Evolutionary conservation across 1,140 invertebrate genomes (phyloP), one percentile per base, ranked within the genome.

Genomic region (Eurosta solidaginis): DNA sequence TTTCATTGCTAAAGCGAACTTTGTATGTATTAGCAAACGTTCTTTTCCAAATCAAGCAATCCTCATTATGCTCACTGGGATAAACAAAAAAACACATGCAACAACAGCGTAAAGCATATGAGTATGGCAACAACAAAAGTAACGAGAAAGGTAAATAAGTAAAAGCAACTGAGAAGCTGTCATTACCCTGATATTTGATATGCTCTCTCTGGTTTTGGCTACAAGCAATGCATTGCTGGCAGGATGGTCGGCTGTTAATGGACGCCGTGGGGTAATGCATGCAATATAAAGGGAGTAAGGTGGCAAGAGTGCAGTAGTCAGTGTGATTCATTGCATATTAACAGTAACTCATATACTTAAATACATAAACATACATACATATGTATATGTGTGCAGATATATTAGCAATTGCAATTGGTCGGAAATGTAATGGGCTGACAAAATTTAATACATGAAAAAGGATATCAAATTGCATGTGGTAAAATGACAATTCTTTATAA

Each of bases 121-220:
- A 54, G 20, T 54, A 29, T 12, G 50, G 0, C 49, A 52, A 52
- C 49, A 52, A 25, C n/a, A 59, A 59, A 25, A 63, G n/a, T 29
- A 63, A 36, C 54, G 36, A n/a, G 27, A 5, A 68, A 42, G 33
- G 33, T 68, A 68, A 68, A 68, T 68, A 68, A 68, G 33, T 33
- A 68, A 68, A 29, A 68, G 59, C 59, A 68, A 68, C 59, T 40
- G 59, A 29, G 40, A 68, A 68, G 40, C 59, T 68, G 59, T 68
- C 59, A 68, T 68, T 68, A 68, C 59, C 36, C 33, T 68, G 59
- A 42, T 68, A 68, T 68, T 68, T 68, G 59, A 68, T 68, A 68
- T 36, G 59, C 59, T 20, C 59, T 40, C 59, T 68, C 59, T 68
- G 59, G 59, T 68, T 68, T 20, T 68, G 29, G 40, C 59, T 68